A percentile compares a stretch with the other conserved stretches of the same genome.
These are phyloP conservation scores for Ursus arctos DNA, from an alignment of 2,113 vertebrate genomes.

Conservation along the genomic window DNA sequence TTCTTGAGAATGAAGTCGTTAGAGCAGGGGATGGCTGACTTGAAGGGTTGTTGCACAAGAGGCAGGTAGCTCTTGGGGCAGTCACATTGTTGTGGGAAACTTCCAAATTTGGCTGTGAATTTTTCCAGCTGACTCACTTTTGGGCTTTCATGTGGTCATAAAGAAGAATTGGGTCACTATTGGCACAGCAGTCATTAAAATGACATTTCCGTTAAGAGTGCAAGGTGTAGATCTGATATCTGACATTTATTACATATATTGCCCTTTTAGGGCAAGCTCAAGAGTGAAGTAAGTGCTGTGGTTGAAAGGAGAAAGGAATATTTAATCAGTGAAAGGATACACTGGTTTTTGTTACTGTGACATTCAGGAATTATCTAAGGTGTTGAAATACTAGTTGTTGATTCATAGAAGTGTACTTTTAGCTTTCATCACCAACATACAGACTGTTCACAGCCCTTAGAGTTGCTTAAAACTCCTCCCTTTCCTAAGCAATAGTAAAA, in stretches of 20 bases:
- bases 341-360: neutral
- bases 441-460: neutral
- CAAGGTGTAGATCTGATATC: slow-evolving; percentile 29
- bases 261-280: neutral
- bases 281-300: neutral
- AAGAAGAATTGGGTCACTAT: slow-evolving; percentile 55
- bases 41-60: neutral
- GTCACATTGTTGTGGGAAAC: neutral
- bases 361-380: neutral
- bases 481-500: slow-evolving; percentile 38
- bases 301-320: neutral
- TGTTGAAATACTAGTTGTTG: slow-evolving; percentile 2
- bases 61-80: neutral
- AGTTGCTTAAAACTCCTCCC: neutral
- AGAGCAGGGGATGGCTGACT: neutral
- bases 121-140: slow-evolving; percentile 60
- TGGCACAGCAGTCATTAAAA: slow-evolving; percentile 47
- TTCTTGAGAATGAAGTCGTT: slow-evolving; percentile 1
- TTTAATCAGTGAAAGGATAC: neutral
- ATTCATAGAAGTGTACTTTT: slow-evolving; percentile 47
- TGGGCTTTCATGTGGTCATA: neutral
- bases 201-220: slow-evolving; percentile 60
- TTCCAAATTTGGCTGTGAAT: slow-evolving; percentile 40
- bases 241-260: slow-evolving; percentile 46
- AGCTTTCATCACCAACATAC: slow-evolving; percentile 13